Conservation (phyloP, 2,888 invertebrate species). For the Megalurothrips usitatus region DNA sequence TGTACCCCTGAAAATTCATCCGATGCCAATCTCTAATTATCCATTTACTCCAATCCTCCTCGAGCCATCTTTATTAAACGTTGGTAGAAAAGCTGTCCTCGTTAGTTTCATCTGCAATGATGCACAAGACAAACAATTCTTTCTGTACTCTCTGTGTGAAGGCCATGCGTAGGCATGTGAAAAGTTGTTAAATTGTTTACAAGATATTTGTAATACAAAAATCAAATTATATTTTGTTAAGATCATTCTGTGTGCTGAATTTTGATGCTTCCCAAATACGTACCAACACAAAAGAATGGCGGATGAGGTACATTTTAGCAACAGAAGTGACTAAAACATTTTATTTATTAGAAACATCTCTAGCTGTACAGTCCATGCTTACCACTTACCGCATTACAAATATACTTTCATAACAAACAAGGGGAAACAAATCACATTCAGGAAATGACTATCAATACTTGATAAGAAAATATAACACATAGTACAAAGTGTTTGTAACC, state of each 20-base stretch:
- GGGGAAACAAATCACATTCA: background rate
- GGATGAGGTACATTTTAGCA: no score
- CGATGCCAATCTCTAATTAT: no score
- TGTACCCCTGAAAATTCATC: background rate
- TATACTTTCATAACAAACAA: background rate
- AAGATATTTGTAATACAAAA: conserved; percentile 21
- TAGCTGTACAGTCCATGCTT: background rate
- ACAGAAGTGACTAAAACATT: no score
- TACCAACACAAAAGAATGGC: no score
- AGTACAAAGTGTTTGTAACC: background rate
- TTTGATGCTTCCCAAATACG: no score
- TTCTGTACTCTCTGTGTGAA: background rate
- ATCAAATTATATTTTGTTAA: conserved; percentile 27
- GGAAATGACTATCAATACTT: background rate
- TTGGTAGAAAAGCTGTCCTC: background rate
- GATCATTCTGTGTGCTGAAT: background rate
- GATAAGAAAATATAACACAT: conserved; percentile 1
- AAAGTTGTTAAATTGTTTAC: background rate
- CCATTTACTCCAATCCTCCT: no score
- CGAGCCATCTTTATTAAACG: background rate
- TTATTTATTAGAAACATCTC: conserved; percentile 1
- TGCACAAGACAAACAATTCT: background rate
- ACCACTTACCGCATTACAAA: background rate
- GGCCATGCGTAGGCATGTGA: background rate
- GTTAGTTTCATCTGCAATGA: background rate